These are phyloP conservation scores for Homarus gammarus DNA, from an alignment of 2,888 invertebrate genomes.

Conservation along the genomic window DNA sequence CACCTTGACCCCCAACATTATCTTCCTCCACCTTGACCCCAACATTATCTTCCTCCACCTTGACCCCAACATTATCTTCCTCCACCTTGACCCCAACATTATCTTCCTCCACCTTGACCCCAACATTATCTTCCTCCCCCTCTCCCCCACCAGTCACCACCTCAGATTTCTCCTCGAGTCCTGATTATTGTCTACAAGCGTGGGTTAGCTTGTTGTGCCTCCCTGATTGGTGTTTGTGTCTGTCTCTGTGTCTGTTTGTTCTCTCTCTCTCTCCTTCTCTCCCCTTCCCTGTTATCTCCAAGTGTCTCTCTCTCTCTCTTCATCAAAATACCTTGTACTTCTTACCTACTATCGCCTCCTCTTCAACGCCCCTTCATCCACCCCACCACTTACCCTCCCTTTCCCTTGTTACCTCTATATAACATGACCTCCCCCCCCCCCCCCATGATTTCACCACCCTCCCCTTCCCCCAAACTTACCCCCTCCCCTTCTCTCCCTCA, in stretches of 20 bases:
- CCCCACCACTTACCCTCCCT: background rate
- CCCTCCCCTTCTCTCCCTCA: background rate
- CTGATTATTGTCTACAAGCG: background rate
- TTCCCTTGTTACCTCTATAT: background rate
- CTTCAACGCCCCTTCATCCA: background rate
- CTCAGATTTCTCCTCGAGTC: no score
- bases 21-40: no score
- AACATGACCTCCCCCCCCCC: background rate
- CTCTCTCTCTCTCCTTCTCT: slow-evolving; percentile 7
- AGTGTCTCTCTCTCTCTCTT: background rate
- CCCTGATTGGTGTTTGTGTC: background rate
- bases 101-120: no score
- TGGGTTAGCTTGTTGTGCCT: background rate
- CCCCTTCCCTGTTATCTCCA: background rate
- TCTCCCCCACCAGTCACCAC: background rate
- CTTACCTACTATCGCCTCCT: background rate
- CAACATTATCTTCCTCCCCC: no score
- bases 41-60: no score
- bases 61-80: no score
- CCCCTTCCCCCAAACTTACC: background rate
- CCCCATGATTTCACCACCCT: background rate
- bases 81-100: no score
- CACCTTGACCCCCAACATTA: no score
- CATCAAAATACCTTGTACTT: background rate
- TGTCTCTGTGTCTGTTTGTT: background rate